Percentiles rank a stretch among this genome's conserved stretches.
These are phyloP conservation scores for Matsumurasca onukii DNA, from an alignment of 1,140 invertebrate species.

Conservation along the genomic window DNA sequence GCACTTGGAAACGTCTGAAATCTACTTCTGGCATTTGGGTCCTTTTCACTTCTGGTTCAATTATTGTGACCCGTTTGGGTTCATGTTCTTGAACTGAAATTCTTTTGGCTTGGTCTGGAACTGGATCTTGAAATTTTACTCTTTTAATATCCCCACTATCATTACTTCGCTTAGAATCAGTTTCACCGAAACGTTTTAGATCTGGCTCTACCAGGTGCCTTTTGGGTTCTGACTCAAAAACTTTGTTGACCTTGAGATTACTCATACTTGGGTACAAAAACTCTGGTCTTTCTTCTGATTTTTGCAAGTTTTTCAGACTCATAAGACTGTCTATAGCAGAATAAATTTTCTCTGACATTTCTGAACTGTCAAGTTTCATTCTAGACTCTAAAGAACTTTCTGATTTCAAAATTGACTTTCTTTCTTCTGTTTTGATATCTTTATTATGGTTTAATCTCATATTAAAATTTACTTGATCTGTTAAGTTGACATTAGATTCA, in stretches of 20 bases:
- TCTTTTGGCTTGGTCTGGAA: not conserved
- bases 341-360: conserved; percentile 3
- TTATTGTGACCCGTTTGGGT: not conserved
- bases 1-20: not conserved
- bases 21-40: not conserved
- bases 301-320: conserved; percentile 3
- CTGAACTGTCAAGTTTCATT: not conserved
- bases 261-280: not conserved
- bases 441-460: no score
- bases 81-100: not conserved
- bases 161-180: not conserved
- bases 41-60: not conserved
- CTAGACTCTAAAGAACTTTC: not conserved
- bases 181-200: not conserved
- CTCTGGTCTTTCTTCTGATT: not conserved
- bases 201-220: not conserved
- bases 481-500: no score
- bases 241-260: not conserved
- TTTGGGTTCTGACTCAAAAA: not conserved
- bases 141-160: not conserved
- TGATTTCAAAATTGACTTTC: not conserved
- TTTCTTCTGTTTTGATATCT: not conserved
- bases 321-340: not conserved
- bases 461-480: no score
- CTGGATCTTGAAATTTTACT: not conserved